phyloP scores from a whole-genome alignment of 1,140 invertebrate species.

The Steinernema feltiae region DNA sequence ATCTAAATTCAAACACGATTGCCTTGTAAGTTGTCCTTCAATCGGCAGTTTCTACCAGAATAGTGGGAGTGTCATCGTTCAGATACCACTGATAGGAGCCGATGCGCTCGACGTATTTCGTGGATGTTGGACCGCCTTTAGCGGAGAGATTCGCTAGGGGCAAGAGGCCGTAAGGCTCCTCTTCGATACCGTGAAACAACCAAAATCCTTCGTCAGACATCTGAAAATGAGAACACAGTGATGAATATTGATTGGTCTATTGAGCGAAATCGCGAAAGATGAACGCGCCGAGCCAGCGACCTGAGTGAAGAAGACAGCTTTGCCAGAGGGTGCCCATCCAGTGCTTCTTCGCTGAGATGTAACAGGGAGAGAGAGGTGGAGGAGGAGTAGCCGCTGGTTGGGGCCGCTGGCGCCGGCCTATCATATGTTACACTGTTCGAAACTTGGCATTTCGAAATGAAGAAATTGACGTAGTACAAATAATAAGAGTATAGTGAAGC shows the following conservation, averaged over 20 bases:
- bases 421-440: background rate
- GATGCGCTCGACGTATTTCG: constrained; percentile 52
- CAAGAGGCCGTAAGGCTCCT: constrained; percentile 54
- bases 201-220: constrained; percentile 42
- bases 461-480: background rate
- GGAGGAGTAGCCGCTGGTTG: background rate
- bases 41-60: constrained; percentile 50
- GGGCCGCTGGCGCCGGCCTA: too few species aligned
- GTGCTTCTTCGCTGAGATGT: background rate
- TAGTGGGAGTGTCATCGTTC: constrained; percentile 56
- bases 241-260: background rate
- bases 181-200: constrained; percentile 55
- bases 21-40: too few species aligned
- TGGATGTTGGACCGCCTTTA: constrained; percentile 53
- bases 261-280: background rate
- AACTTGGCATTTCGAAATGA: background rate
- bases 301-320: background rate
- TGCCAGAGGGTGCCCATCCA: background rate
- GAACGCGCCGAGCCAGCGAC: background rate
- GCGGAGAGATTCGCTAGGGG: constrained; percentile 48
- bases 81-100: constrained; percentile 57
- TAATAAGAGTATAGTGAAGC: background rate
- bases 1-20: constrained; percentile 32
- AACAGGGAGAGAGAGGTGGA: background rate
- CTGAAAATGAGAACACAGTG: background rate